Base-by-base conservation (phyloP, 2,888 invertebrate genomes). In the Ophion slaviceki region DNA sequence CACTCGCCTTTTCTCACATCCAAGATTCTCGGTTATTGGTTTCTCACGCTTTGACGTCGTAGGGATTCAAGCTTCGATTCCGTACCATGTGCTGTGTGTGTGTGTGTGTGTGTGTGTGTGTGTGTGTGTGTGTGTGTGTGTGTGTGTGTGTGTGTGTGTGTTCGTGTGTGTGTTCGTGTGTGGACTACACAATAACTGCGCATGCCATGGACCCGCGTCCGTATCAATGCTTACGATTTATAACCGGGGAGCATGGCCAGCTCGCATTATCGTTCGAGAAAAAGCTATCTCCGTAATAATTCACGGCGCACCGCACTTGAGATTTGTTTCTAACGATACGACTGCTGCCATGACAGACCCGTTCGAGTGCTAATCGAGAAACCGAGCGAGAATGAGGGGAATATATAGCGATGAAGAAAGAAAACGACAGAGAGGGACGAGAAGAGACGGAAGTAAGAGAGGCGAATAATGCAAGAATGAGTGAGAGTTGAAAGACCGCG, bases 321-420 rank as follows among this genome's bases (percentile, higher is more conserved):
- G 82, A 57, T 74, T 68, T 87, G 88, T 88, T 89, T 91, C 91
- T 90, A 61, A 89, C 89, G 90, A 90, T 91, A 91, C 90, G 89
- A 86, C 91, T 76, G 80, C 47, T 47, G 79, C 88, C 90, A 87
- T 89, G 92, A 91, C 91, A 90, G 90, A 88, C 89, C 90, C 92
- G 92, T 92, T 92, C 92, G 92, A 88, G 88, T 88, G 91, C 90
- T 92, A 92, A 92, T 92, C 91, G 91, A 88, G 88, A 57, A 76
- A 75, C 83, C 64, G 71, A 67, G 66, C 14, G 24, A 57, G 76
- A 79, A 47, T 20, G 61, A 64, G 67, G 71, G 11, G 53, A 70
- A 53, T 40, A 64, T 14, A 47, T 47, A 67, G 64, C n/a, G 67
- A n/a, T 8, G 62, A 47, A 45, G 47, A 74, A 74, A 67, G 40